phyloP scores from a whole-genome alignment of 1,140 invertebrate species.

The Anoplophora glabripennis region DNA sequence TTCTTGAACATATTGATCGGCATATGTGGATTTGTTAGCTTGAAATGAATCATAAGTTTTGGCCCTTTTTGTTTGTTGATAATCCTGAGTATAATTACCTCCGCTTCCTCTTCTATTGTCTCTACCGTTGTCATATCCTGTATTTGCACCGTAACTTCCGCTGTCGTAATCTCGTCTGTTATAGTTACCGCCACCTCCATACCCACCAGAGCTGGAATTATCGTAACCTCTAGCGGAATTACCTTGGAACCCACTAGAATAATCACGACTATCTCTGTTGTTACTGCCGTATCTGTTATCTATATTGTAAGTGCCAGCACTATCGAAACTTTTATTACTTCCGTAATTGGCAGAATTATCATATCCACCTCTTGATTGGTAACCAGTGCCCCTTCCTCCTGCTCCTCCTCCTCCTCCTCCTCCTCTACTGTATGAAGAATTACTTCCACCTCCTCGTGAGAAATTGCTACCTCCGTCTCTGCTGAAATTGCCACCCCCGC shows the following conservation, averaged over 20 bases:
- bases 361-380: constrained; percentile 20
- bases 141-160: constrained; percentile 8
- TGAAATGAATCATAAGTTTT: constrained; percentile 48
- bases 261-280: neutral
- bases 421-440: constrained; percentile 8
- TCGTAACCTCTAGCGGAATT: constrained; percentile 4
- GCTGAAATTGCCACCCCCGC: constrained; percentile 27
- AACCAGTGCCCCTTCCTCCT: constrained; percentile 10
- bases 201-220: constrained; percentile 4
- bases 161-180: constrained; percentile 19
- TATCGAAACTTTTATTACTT: constrained; percentile 24
- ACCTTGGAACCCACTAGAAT: neutral
- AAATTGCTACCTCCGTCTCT: constrained; percentile 38
- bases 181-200: constrained; percentile 13
- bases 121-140: constrained; percentile 18
- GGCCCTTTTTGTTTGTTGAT: constrained; percentile 40
- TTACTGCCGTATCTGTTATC: neutral
- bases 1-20: constrained; percentile 48
- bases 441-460: constrained; percentile 21
- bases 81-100: constrained; percentile 32
- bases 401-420: constrained; percentile 20
- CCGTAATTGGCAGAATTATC: constrained; percentile 14
- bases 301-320: constrained; percentile 17
- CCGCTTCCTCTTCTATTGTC: constrained; percentile 38
- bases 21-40: constrained; percentile 40